A percentile compares a stretch with the other conserved stretches of the same genome.
These are phyloP conservation scores for Amblyornis subalaris DNA, from an alignment of 2,113 vertebrate genomes.

Conservation along the genomic window DNA sequence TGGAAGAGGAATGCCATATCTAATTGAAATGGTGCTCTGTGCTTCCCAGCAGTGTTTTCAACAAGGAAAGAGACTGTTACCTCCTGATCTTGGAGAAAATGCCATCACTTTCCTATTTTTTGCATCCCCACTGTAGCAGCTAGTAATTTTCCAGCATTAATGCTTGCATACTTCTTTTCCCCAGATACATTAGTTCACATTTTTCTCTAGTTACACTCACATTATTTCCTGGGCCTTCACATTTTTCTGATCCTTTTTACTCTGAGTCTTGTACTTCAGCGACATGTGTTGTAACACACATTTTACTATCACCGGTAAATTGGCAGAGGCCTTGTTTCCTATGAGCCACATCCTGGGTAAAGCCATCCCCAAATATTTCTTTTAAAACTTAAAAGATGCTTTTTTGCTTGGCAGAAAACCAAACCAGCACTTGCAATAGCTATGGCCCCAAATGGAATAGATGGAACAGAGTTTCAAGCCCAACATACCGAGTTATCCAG, in stretches of 20 bases:
- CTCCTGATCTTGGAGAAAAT: slow-evolving; percentile 1
- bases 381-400: background rate
- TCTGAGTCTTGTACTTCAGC: background rate
- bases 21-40: slow-evolving; percentile 4
- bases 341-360: background rate
- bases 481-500: background rate
- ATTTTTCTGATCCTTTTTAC: background rate
- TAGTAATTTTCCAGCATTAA: slow-evolving; percentile 24
- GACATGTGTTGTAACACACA: background rate
- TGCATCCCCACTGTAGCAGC: background rate
- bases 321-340: background rate
- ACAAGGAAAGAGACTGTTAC: background rate
- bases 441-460: background rate
- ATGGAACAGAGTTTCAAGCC: background rate
- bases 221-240: background rate
- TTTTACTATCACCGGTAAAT: background rate
- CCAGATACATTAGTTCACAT: background rate
- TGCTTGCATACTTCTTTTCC: background rate
- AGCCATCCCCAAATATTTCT: background rate
- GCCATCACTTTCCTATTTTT: background rate
- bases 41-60: background rate
- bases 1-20: background rate
- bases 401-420: background rate
- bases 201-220: background rate
- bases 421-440: background rate